Evolutionary conservation across 2,113 vertebrate species (phyloP), one percentile per base, ranked within the genome.

Genomic region (Ciconia stormi): DNA sequence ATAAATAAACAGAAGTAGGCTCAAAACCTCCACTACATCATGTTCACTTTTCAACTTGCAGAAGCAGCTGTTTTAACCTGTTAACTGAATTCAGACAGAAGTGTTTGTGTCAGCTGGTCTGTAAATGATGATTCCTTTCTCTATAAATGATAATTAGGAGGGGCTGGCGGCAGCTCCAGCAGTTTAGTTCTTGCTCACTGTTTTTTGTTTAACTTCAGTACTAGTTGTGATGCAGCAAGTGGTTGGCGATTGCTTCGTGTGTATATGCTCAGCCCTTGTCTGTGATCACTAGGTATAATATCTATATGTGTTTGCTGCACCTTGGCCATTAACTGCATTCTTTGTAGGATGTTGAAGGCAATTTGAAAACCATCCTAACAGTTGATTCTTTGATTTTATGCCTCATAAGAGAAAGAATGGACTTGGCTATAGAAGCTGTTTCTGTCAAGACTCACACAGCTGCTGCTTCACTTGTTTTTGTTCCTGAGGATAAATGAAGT

Each of bases 391-490:
- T 73, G 61, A 29, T 89, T 88, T 55, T 29, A 17, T 77, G 44
- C 87, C n/a, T 36, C 2, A 1, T 65, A 3, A 63, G 56, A 85
- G 55, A 11, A 50, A 49, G 32, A 25, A 23, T 12, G 22, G 63
- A 76, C 21, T 6, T 61, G 80, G 29, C 82, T n/a, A 4, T 11
- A 47, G 87, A 44, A 89, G 22, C 74, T 63, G 46, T 7, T 63
- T 56, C 69, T 93, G 44, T 78, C 26, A 13, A 7, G 69, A 44
- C 44, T 86, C 67, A 6, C 16, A 1, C 53, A 67, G 92, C 77
- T 84, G 84, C 94, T 86, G 67, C 63, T 92, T 93, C 55, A 7
- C 82, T 86, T 83, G 62, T 2, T 80, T 86, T 80, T 73, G 15
- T 81, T 93, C 18, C 81, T 40, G 76, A 65, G 55, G 63, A 62